Evolutionary conservation across 2,888 invertebrate genomes (phyloP).

Genomic region (Escarpia spicata): DNA sequence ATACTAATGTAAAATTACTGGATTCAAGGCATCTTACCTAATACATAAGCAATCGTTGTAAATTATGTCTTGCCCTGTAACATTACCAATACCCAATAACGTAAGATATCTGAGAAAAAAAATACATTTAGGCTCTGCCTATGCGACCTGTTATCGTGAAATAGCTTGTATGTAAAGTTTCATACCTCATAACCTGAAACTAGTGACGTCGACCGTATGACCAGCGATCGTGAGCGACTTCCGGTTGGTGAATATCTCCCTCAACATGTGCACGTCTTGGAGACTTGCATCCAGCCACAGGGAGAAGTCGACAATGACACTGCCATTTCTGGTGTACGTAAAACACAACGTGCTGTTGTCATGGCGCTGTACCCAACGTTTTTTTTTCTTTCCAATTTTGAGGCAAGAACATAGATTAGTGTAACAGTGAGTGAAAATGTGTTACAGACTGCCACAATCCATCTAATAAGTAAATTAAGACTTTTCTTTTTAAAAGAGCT

Average conservation of each 20-base stretch:
- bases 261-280: background rate
- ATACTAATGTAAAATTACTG: background rate
- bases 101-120: background rate
- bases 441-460: no score
- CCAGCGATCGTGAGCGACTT: background rate
- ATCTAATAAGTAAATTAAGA: no score
- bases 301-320: background rate
- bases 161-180: background rate
- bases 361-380: background rate
- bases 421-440: no score
- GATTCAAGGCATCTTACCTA: background rate
- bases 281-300: conserved; percentile 1
- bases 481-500: no score
- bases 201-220: background rate
- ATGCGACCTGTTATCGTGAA: background rate
- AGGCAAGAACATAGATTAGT: no score
- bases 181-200: background rate
- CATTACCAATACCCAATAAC: background rate
- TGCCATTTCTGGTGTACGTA: background rate
- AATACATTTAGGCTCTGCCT: no score
- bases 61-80: background rate
- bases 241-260: background rate
- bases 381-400: no score
- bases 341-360: background rate
- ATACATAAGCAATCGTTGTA: background rate